Conservation (phyloP, 2,888 invertebrate species). For the Cantharis nigra region DNA sequence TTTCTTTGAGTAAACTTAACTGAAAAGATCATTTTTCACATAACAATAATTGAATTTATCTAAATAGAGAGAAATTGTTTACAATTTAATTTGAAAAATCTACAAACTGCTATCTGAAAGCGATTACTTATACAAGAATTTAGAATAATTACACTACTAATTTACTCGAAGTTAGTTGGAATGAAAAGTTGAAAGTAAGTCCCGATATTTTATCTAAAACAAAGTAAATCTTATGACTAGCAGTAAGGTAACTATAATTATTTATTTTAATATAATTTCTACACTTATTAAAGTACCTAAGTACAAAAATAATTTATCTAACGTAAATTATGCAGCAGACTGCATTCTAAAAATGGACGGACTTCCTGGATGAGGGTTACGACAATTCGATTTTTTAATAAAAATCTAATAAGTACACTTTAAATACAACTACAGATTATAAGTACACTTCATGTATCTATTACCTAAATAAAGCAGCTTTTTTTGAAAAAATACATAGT, state of each 20-base stretch:
- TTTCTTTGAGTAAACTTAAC: no score
- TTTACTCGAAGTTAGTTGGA: background rate
- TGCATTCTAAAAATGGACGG: constrained; percentile 9
- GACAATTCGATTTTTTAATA: constrained; percentile 1
- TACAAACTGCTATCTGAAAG: background rate
- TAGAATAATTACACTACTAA: background rate
- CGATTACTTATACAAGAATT: background rate
- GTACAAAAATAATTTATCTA: constrained; percentile 3
- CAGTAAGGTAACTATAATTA: background rate
- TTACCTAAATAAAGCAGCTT: background rate
- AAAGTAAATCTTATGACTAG: background rate
- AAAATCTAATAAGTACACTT: constrained; percentile 17
- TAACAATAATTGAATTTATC: background rate
- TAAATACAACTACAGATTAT: background rate
- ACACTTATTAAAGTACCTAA: background rate
- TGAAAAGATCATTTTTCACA: background rate
- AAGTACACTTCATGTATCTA: background rate
- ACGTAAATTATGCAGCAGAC: background rate
- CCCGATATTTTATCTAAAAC: background rate
- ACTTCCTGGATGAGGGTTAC: background rate
- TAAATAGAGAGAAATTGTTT: background rate
- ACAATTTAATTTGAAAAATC: background rate
- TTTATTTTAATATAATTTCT: background rate
- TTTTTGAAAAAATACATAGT: background rate
- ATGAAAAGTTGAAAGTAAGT: background rate